These are phyloP conservation scores for Xylota sylvarum DNA, from an alignment of 2,888 invertebrate genomes.

Conservation along the genomic window DNA sequence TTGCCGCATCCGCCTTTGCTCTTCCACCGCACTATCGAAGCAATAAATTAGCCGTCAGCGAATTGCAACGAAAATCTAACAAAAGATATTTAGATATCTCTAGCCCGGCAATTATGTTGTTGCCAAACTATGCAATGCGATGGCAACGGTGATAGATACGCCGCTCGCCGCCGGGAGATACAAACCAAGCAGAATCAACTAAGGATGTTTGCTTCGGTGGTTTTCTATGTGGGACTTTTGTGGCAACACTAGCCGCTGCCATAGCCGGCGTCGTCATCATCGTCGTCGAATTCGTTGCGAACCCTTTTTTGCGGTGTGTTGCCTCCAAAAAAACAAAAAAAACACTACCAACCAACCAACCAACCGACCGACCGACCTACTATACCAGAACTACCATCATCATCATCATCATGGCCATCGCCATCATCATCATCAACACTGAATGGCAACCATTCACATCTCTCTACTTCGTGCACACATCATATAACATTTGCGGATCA, in stretches of 20 bases:
- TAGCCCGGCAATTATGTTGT: conserved; percentile 73
- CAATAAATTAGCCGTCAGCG: conserved; percentile 74
- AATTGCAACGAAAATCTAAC: conserved; percentile 75
- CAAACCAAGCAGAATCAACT: conserved; percentile 62
- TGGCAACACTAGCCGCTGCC: conserved; percentile 46
- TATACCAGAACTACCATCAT: conserved; percentile 25
- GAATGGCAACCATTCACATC: conserved; percentile 76
- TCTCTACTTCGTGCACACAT: conserved; percentile 72
- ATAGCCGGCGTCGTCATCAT: conserved; percentile 12
- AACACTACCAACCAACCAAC: not conserved
- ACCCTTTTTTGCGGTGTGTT: conserved; percentile 71
- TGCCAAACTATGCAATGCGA: conserved; percentile 72
- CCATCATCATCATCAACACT: conserved; percentile 61
- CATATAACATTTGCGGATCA: conserved; percentile 77
- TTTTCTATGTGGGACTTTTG: conserved; percentile 70
- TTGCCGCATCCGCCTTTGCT: conserved; percentile 64
- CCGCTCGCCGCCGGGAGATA: conserved; percentile 26
- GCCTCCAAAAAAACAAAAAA: conserved; percentile 34
- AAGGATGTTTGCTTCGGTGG: conserved; percentile 77
- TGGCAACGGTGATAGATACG: conserved; percentile 48
- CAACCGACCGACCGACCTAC: conserved; percentile 64
- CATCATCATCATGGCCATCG: conserved; percentile 46
- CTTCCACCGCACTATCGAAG: conserved; percentile 44
- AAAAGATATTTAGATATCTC: conserved; percentile 73
- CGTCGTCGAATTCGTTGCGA: conserved; percentile 55